Conservation (phyloP, 2,113 vertebrate genomes). For the Symphodus melops region DNA sequence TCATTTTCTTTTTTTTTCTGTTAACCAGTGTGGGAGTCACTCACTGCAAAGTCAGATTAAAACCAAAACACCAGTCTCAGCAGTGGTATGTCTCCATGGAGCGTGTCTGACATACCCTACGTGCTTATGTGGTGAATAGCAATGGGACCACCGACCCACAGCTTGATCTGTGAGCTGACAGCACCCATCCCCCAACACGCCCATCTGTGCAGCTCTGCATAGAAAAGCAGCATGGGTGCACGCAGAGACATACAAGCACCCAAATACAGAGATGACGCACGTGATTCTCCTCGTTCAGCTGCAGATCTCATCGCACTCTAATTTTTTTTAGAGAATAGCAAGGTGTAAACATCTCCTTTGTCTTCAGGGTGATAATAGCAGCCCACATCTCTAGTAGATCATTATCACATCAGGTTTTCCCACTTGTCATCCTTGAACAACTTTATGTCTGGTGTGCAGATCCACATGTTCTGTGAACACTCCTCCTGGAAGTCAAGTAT, state of each 20-base stretch:
- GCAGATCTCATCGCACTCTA: neutral
- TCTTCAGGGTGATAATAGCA: slow-evolving; percentile 35
- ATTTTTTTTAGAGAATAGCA: slow-evolving; percentile 1
- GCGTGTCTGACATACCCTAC: slow-evolving; percentile 75
- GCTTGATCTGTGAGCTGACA: slow-evolving; percentile 77
- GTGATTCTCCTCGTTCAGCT: slow-evolving; percentile 39
- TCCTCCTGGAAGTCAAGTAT: slow-evolving; percentile 45
- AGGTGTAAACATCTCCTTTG: slow-evolving; percentile 37
- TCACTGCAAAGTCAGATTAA: slow-evolving; percentile 1
- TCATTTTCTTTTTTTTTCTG: neutral
- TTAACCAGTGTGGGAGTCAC: neutral
- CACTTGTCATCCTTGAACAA: slow-evolving; percentile 1
- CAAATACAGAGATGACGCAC: slow-evolving; percentile 45
- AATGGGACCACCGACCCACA: slow-evolving; percentile 79
- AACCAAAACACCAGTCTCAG: slow-evolving; percentile 50
- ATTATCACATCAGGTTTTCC: slow-evolving; percentile 33
- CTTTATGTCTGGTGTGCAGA: slow-evolving; percentile 39
- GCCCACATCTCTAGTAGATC: slow-evolving; percentile 14
- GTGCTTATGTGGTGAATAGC: slow-evolving; percentile 75
- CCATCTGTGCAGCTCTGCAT: slow-evolving; percentile 80
- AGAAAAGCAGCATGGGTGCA: slow-evolving; percentile 65
- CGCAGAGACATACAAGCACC: slow-evolving; percentile 41
- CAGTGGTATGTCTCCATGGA: slow-evolving; percentile 69
- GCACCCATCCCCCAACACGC: slow-evolving; percentile 77
- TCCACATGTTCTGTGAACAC: slow-evolving; percentile 26